phyloP scores from a whole-genome alignment of 2,888 invertebrate genomes.

The Clanis bilineata region DNA sequence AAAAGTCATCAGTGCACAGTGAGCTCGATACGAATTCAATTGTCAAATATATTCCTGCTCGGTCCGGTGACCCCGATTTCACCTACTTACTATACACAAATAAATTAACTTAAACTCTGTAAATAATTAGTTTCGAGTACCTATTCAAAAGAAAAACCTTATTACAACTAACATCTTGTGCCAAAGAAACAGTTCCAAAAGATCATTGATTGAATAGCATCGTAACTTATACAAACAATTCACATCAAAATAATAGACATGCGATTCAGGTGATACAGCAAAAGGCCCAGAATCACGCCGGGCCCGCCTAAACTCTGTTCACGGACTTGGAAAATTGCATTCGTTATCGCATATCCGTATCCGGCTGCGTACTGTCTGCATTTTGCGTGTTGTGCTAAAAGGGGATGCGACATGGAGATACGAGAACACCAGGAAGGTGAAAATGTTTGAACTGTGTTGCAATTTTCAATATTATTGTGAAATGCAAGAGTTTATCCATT shows the following conservation, averaged over 20 bases:
- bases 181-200: too few species aligned
- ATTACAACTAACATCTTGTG: too few species aligned
- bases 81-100: too few species aligned
- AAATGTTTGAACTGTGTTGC: not conserved
- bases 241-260: conserved; percentile 6
- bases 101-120: too few species aligned
- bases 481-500: not conserved
- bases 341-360: conserved; percentile 78
- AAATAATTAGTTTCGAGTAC: too few species aligned
- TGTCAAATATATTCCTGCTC: too few species aligned
- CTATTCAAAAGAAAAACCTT: too few species aligned
- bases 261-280: conserved; percentile 50
- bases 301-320: conserved; percentile 74
- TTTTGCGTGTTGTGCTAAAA: conserved; percentile 27
- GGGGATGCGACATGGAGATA: conserved; percentile 32
- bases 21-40: too few species aligned
- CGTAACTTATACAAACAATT: not conserved
- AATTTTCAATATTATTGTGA: not conserved
- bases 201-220: too few species aligned
- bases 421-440: not conserved
- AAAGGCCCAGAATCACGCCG: conserved; percentile 47
- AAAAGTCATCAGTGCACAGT: too few species aligned
- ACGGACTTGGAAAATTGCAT: conserved; percentile 79
- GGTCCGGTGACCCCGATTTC: too few species aligned
- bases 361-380: conserved; percentile 52